Evolutionary conservation across 2,113 vertebrate species (phyloP), one percentile per base, ranked within the genome.

Genomic region (Thymallus thymallus): DNA sequence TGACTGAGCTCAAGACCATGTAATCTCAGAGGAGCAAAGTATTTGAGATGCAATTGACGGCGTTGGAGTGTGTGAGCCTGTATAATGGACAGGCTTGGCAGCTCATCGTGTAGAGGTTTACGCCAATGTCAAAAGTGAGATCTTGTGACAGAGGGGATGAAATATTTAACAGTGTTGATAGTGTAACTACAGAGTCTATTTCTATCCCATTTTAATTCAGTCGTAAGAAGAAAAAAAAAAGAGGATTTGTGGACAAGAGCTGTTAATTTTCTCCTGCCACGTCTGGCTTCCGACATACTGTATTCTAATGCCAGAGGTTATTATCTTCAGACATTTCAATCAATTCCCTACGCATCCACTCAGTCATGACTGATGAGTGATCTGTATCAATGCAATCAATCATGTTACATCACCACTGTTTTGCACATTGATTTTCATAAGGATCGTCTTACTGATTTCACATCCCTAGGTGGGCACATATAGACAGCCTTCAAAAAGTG

Each of bases 81-180:
- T 76, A 81, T 76, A 82, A 80, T 76, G 68, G 81, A 84, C 82
- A 79, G 29, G 79, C 77, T 86, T 73, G 76, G 80, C 81, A 77
- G 78, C 70, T 69, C 73, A 23, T 76, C 6, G 46, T 60, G 76
- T 41, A 79, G 82, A 89, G 89, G 87, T 89, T 87, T 89, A 75
- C 70, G 81, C 87, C 89, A 91, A 91, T 84, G 90, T 91, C 90
- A 90, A 86, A 86, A 83, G 86, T 76, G 75, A 75, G 88, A 89
- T 92, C 90, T 83, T 67, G 80, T 91, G 87, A 89, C 90, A 84
- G 88, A 70, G 76, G 30, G 29, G 58, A 89, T 92, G 90, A 92
- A 92, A 91, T 87, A 92, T 92, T 91, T 88, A 91, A 82, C 82
- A 85, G 22, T 86, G 86, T 89, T 89, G 89, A 86, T 80, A 58